A percentile compares a stretch with the other conserved stretches of the same genome.
Conservation (phyloP, 1,140 invertebrate genomes). For the Bombus pascuorum region DNA sequence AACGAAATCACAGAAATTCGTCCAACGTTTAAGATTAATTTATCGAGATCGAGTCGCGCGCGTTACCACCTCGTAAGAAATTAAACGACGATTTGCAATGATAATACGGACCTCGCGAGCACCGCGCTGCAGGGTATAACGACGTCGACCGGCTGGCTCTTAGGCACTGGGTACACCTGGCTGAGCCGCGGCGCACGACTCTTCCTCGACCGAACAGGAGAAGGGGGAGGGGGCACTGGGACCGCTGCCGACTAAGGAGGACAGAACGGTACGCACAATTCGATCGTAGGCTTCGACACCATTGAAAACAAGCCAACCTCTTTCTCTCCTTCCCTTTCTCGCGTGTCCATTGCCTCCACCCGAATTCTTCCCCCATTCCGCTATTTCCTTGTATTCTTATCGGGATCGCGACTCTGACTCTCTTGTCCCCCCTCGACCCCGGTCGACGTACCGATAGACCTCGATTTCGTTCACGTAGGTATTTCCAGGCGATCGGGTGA, state of each 20-base stretch:
- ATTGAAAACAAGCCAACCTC: constrained; percentile 78
- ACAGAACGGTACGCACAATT: constrained; percentile 82
- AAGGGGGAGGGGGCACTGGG: constrained; percentile 69
- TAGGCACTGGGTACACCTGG: constrained; percentile 70
- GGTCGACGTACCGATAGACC: constrained; percentile 29
- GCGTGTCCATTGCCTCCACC: constrained; percentile 41
- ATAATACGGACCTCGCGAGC: constrained; percentile 58
- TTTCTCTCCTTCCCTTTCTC: constrained; percentile 22
- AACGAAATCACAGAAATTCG: not conserved
- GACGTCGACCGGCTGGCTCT: constrained; percentile 68
- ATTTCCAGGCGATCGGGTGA: constrained; percentile 11
- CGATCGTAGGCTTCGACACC: constrained; percentile 81
- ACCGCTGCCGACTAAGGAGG: constrained; percentile 78
- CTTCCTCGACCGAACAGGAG: constrained; percentile 79
- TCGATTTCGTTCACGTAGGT: constrained; percentile 51
- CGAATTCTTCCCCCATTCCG: constrained; percentile 51
- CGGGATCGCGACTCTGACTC: constrained; percentile 5
- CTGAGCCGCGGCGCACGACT: constrained; percentile 69
- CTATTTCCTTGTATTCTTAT: constrained; percentile 25
- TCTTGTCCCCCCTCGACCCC: constrained; percentile 6
- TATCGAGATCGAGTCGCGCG: constrained; percentile 18
- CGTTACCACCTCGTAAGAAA: constrained; percentile 24
- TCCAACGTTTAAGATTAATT: not conserved
- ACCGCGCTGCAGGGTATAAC: constrained; percentile 59
- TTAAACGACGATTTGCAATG: constrained; percentile 60